Conservation (phyloP, 2,888 invertebrate species). For the Microplitis deprimator region DNA sequence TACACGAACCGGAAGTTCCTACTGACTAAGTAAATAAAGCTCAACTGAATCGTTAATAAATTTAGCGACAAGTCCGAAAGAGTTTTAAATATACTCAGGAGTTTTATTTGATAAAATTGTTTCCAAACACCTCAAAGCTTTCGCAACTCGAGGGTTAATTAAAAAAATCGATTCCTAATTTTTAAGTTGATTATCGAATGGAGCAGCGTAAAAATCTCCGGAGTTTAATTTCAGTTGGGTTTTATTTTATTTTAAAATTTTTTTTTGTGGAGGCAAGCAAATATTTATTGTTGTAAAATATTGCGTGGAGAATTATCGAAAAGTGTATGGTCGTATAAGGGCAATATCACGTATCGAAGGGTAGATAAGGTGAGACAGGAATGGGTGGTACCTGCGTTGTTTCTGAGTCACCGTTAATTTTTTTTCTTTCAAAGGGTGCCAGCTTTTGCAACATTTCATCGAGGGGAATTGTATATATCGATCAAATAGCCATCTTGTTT, state of each 20-base stretch:
- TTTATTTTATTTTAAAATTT: not conserved
- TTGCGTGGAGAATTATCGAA: conserved; percentile 14
- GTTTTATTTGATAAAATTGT: not conserved
- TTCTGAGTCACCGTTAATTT: conserved; percentile 43
- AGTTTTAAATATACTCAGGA: not conserved
- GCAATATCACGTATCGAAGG: conserved; percentile 42
- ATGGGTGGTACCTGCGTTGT: conserved; percentile 50
- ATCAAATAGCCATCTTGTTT: conserved; percentile 60
- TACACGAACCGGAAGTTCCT: not conserved
- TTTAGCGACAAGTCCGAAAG: not conserved
- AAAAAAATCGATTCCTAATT: not conserved
- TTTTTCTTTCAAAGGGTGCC: conserved; percentile 41
- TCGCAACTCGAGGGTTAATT: not conserved
- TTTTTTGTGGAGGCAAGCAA: not conserved
- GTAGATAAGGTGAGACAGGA: conserved; percentile 55
- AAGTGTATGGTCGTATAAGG: not conserved
- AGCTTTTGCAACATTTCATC: conserved; percentile 46
- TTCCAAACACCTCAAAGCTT: not conserved
- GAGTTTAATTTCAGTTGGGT: not conserved
- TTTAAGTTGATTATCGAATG: not conserved
- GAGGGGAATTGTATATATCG: conserved; percentile 50
- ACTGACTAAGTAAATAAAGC: not conserved
- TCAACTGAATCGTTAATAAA: not conserved
- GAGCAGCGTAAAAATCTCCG: not conserved
- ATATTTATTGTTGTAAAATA: not conserved